phyloP scores from a whole-genome alignment of 53 echinoderm and acorn worm species.

The Astropecten irregularis region DNA sequence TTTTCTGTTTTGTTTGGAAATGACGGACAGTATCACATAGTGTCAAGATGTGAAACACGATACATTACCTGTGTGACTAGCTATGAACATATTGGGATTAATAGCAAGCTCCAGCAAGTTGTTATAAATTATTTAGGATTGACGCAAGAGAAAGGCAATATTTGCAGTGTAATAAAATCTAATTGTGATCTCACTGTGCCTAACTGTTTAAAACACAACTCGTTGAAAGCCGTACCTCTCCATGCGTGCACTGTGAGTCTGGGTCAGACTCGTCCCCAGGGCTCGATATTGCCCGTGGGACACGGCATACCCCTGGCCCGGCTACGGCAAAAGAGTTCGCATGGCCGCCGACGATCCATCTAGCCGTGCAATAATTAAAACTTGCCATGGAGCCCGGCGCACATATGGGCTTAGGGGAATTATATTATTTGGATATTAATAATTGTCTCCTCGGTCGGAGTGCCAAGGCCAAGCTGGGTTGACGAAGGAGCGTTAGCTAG shows the following conservation, averaged over 20 bases:
- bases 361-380: slow-evolving; percentile 31
- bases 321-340: neutral
- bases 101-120: too few species aligned
- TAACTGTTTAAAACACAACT: neutral
- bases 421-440: slow-evolving; percentile 30
- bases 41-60: too few species aligned
- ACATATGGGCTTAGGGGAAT: slow-evolving; percentile 12
- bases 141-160: too few species aligned
- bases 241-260: slow-evolving; percentile 13
- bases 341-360: slow-evolving; percentile 1
- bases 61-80: too few species aligned
- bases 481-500: too few species aligned
- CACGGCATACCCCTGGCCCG: neutral
- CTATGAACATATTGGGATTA: too few species aligned
- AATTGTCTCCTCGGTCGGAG: neutral
- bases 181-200: too few species aligned
- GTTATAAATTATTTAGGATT: too few species aligned
- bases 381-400: slow-evolving; percentile 4
- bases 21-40: too few species aligned
- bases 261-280: slow-evolving; percentile 15
- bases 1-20: too few species aligned
- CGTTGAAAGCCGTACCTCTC: neutral
- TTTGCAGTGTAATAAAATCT: too few species aligned
- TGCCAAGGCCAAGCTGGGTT: neutral
- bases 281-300: neutral